Percentiles rank a stretch among this genome's conserved stretches.
phyloP scores from a whole-genome alignment of 53 echinoderm and acorn worm genomes.

The Hippasteria phrygiana region DNA sequence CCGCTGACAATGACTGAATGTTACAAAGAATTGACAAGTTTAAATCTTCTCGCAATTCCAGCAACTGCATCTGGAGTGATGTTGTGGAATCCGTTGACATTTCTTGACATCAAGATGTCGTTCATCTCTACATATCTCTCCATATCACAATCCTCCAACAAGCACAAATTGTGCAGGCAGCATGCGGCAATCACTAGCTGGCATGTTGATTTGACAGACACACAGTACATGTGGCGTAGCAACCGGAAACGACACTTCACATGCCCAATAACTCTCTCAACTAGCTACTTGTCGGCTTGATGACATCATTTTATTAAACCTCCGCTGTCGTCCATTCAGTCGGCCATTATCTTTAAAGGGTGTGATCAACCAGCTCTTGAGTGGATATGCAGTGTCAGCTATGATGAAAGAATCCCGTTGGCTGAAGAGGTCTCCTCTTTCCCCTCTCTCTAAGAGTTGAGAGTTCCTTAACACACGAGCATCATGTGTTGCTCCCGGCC shows the following conservation, averaged over 20 bases:
- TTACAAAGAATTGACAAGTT: not conserved
- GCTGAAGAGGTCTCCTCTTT: not conserved
- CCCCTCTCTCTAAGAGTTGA: too few relatives aligned
- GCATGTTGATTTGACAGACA: not conserved
- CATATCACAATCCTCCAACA: not conserved
- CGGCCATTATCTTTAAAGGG: too few relatives aligned
- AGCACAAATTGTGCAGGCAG: not conserved
- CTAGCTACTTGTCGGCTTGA: too few relatives aligned
- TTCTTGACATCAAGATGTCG: not conserved
- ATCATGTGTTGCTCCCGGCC: constrained; percentile 3
- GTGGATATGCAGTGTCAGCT: not conserved
- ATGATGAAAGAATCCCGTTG: not conserved
- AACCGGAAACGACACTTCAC: not conserved
- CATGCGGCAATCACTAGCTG: not conserved
- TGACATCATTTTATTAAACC: too few relatives aligned
- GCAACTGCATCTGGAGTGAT: not conserved
- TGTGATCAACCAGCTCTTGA: too few relatives aligned
- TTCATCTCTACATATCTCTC: not conserved
- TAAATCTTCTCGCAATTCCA: not conserved
- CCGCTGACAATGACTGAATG: too few relatives aligned
- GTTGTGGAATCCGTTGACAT: not conserved
- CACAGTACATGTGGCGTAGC: constrained; percentile 2
- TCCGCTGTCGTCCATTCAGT: too few relatives aligned
- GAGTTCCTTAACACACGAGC: too few relatives aligned
- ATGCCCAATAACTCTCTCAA: not conserved